Conservation (phyloP, 1,140 invertebrate species). For the Rhagoletis pomonella region DNA sequence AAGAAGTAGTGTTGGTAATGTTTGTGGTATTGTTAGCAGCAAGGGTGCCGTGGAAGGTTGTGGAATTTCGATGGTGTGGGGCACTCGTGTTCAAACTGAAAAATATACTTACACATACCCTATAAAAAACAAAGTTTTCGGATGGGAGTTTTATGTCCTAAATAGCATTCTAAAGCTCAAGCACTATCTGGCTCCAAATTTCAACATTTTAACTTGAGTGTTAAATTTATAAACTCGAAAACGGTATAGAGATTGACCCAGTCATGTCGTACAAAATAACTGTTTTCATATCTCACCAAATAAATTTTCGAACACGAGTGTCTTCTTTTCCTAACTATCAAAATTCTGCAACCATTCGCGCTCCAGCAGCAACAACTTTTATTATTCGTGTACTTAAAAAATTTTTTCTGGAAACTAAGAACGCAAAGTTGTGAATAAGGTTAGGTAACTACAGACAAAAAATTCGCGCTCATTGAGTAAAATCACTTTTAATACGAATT, state of each 20-base stretch:
- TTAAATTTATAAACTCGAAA: too few species aligned
- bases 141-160: background rate
- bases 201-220: too few species aligned
- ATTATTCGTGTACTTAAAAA: background rate
- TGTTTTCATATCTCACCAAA: too few species aligned
- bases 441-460: background rate
- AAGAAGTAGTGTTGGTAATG: background rate
- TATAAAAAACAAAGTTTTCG: background rate
- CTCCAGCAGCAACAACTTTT: slow-evolving; percentile 22
- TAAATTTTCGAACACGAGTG: too few species aligned
- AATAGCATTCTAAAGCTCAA: background rate
- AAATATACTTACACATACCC: too few species aligned
- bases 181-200: too few species aligned
- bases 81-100: too few species aligned
- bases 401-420: slow-evolving; percentile 31
- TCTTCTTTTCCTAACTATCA: background rate
- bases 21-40: background rate
- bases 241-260: too few species aligned
- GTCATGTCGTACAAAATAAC: too few species aligned
- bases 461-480: background rate
- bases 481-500: slow-evolving; percentile 31
- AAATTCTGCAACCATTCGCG: background rate
- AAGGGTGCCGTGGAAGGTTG: background rate
- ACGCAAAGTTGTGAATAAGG: slow-evolving; percentile 32
- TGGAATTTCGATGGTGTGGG: background rate